Percentiles rank a stretch among this genome's conserved stretches.
These are phyloP conservation scores for Phaedon cochleariae DNA, from an alignment of 2,888 invertebrate genomes.

Conservation along the genomic window DNA sequence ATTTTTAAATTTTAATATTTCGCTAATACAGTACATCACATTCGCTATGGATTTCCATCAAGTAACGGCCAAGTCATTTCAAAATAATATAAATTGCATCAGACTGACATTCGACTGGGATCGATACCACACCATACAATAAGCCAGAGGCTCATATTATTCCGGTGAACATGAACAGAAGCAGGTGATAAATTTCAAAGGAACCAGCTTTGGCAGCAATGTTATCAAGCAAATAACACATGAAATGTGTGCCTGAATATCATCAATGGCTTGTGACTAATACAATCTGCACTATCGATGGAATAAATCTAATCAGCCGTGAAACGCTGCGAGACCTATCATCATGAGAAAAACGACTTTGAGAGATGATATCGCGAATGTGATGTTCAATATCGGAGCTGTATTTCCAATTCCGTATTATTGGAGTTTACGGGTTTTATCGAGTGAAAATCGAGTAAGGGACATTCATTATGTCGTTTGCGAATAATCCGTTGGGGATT, in stretches of 20 bases:
- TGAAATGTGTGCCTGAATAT: constrained; percentile 49
- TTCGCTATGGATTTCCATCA: too few relatives aligned
- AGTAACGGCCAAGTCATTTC: too few relatives aligned
- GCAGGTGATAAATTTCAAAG: constrained; percentile 34
- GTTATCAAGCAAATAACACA: constrained; percentile 45
- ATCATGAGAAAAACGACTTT: constrained; percentile 36
- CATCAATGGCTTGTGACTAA: constrained; percentile 52
- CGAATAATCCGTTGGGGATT: background rate
- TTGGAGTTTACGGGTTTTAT: constrained; percentile 5
- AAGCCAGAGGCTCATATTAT: constrained; percentile 24
- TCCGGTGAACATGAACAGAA: constrained; percentile 27
- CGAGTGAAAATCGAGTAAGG: background rate
- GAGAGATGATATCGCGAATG: constrained; percentile 26
- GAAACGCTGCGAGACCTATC: constrained; percentile 42
- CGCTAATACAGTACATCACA: too few relatives aligned
- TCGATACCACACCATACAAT: too few relatives aligned
- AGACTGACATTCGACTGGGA: too few relatives aligned
- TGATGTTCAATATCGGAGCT: constrained; percentile 10
- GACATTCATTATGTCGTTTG: constrained; percentile 2
- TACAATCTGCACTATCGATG: constrained; percentile 50
- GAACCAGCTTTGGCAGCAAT: constrained; percentile 29
- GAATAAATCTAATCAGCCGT: constrained; percentile 52
- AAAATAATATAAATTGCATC: too few relatives aligned
- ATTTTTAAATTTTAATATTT: too few relatives aligned
- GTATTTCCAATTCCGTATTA: constrained; percentile 24